Conservation (phyloP, 2,888 invertebrate genomes). For the Odiellus spinosus region DNA sequence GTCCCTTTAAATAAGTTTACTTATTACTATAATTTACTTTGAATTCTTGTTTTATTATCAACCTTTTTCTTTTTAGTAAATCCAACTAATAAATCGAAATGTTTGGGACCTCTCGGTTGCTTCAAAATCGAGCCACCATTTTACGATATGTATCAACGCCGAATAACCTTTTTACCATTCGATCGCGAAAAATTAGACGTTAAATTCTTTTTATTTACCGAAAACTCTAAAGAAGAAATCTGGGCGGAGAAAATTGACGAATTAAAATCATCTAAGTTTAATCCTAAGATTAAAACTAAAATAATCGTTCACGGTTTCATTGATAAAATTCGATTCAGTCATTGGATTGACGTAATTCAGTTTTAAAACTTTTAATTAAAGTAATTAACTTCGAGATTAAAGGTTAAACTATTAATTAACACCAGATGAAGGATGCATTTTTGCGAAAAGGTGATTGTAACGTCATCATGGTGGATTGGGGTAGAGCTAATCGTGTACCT, state of each 20-base stretch:
- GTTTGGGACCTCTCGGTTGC: slow-evolving; percentile 10
- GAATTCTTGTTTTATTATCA: no score
- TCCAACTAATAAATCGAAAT: not conserved
- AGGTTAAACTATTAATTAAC: no score
- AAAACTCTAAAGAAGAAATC: not conserved
- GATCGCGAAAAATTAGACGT: not conserved
- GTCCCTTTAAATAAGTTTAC: no score
- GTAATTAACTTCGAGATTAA: no score
- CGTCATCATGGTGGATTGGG: not conserved
- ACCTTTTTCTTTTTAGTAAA: no score
- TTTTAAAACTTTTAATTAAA: no score
- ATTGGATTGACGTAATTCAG: no score
- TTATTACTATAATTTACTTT: no score
- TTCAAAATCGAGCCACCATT: slow-evolving; percentile 13
- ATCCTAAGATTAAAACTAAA: slow-evolving; percentile 1
- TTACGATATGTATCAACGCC: slow-evolving; percentile 6
- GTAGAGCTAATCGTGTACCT: not conserved
- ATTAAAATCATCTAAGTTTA: not conserved
- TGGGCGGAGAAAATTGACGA: not conserved
- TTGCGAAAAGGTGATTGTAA: not conserved
- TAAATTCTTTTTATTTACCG: slow-evolving; percentile 6
- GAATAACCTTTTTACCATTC: slow-evolving; percentile 5
- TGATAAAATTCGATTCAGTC: not conserved
- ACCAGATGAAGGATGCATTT: no score
- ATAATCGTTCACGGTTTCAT: slow-evolving; percentile 9